phyloP scores from a whole-genome alignment of 1,140 invertebrate species.

The Trichoplusia ni region DNA sequence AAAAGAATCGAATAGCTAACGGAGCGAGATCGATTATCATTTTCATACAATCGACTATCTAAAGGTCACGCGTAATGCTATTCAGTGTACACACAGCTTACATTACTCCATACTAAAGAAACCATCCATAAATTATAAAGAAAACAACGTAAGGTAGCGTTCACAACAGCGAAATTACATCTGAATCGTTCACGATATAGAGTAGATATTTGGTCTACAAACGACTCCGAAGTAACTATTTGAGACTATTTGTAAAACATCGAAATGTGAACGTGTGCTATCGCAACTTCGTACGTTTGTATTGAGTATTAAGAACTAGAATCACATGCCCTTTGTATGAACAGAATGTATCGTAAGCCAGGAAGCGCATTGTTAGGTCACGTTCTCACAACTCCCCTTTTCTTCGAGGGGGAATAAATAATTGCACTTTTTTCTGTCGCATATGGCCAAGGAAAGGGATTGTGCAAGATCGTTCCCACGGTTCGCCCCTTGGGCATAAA shows the following conservation, averaged over 20 bases:
- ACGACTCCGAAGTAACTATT: slow-evolving; percentile 55
- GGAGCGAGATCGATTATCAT: slow-evolving; percentile 71
- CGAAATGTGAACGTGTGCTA: slow-evolving; percentile 49
- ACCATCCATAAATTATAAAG: slow-evolving; percentile 54
- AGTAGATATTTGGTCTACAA: slow-evolving; percentile 32
- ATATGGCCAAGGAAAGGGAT: slow-evolving; percentile 80
- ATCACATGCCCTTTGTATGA: slow-evolving; percentile 51
- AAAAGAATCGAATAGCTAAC: slow-evolving; percentile 56
- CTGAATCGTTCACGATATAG: slow-evolving; percentile 31
- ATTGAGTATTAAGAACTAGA: slow-evolving; percentile 54
- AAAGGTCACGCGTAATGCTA: slow-evolving; percentile 78
- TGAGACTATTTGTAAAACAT: slow-evolving; percentile 69
- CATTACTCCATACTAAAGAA: slow-evolving; percentile 69
- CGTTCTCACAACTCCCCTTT: slow-evolving; percentile 80
- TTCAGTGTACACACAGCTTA: slow-evolving; percentile 60
- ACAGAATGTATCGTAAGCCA: slow-evolving; percentile 74
- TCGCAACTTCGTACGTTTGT: slow-evolving; percentile 61
- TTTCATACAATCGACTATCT: slow-evolving; percentile 73
- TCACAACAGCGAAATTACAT: slow-evolving; percentile 24
- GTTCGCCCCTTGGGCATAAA: slow-evolving; percentile 74
- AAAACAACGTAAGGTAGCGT: slow-evolving; percentile 42
- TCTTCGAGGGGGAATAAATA: slow-evolving; percentile 80
- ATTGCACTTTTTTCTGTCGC: slow-evolving; percentile 81
- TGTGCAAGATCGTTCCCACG: slow-evolving; percentile 78
- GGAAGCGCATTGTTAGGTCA: slow-evolving; percentile 81